Evolutionary conservation across 2,113 vertebrate genomes (phyloP), one percentile per base, ranked within the genome.

Genomic region (Platichthys flesus): DNA sequence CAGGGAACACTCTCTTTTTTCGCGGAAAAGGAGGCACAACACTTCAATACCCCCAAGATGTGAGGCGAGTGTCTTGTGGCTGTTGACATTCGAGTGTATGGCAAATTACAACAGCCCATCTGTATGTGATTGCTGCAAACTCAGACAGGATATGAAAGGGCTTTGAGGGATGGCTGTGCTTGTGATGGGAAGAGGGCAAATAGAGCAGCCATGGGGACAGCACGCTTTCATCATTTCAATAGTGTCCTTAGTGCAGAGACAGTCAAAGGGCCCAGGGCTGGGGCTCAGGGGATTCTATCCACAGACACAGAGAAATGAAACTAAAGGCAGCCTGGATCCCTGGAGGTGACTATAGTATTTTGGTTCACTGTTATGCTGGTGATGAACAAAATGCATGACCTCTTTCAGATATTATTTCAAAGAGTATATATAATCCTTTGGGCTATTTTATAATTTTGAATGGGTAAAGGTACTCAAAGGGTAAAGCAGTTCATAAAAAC

Each of bases 41-140:
- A 40, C 62, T 74, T 81, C 84, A 74, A 64, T 49, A 81, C 73
- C 70, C 72, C 55, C 70, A 76, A 76, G 69, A 87, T 83, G 83
- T 80, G 76, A 83, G 42, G 67, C 68, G 88, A 90, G 90, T 71
- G 71, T 92, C 91, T 87, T 89, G 63, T 72, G 81, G 66, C 75
- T 76, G 81, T 91, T 91, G 90, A 90, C 87, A 85, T 83, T 87
- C 84, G 85, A 84, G 83, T 82, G 82, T 88, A 88, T 82, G 68
- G 79, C 79, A 90, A 89, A 92, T 91, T 89, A 91, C 81, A 89
- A 78, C 72, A 78, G 83, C 79, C 91, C 89, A 91, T 94, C 92
- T 92, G 90, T 87, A 79, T 66, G 86, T 89, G 83, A 91, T 93
- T 89, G 87, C 91, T 64, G 80, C 82, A 87, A 91, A 90, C 83